Evolutionary conservation across 2,797 vertebrate genomes (phyloP).

Genomic region (Austrolebias charrua): DNA sequence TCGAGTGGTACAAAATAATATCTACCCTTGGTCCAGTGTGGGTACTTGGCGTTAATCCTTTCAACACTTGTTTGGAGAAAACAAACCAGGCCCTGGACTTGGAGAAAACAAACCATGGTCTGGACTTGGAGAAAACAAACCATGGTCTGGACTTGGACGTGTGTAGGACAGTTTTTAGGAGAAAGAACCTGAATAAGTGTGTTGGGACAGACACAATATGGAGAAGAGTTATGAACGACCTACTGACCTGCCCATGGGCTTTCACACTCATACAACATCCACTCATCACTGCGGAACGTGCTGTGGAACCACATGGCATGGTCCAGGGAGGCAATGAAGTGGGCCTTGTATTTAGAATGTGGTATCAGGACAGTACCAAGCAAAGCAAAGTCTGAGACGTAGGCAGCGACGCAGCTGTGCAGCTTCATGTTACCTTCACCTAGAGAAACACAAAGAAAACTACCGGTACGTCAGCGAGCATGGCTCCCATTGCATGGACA

Average conservation of each 20-base stretch:
- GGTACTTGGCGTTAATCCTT: no score
- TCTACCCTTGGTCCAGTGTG: no score
- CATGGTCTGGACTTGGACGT: neutral
- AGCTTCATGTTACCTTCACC: conserved; percentile 93
- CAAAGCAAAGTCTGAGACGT: conserved; percentile 91
- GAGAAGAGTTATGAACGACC: neutral
- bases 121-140: neutral
- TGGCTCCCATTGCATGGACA: no score
- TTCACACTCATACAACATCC: conserved; percentile 96
- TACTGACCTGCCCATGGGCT: conserved; percentile 92
- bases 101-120: no score
- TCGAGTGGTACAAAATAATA: no score
- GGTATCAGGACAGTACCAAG: conserved; percentile 86
- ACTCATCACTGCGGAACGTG: conserved; percentile 91
- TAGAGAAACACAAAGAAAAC: conserved; percentile 54
- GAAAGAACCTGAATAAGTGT: neutral
- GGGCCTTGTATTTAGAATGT: conserved; percentile 64
- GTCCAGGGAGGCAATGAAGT: conserved; percentile 88
- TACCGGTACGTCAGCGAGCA: neutral
- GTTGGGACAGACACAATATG: neutral
- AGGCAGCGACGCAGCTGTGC: conserved; percentile 94
- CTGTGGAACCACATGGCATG: conserved; percentile 97
- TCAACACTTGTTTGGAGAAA: no score
- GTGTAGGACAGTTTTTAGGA: neutral
- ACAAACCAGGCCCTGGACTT: no score